phyloP scores from a whole-genome alignment of 2,888 invertebrate genomes.

The Drosophila neonasuta region DNA sequence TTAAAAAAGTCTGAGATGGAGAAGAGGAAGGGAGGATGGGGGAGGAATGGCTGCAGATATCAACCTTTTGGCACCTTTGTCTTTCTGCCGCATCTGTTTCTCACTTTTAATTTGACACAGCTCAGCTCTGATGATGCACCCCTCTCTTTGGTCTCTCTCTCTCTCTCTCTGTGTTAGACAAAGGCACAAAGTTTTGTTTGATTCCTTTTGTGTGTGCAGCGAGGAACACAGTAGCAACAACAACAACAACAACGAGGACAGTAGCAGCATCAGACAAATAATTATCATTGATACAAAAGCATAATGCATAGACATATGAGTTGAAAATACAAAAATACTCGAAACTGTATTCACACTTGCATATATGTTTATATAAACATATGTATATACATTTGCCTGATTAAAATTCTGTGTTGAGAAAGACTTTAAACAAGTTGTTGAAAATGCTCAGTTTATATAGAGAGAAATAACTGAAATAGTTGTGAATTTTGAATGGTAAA shows the following conservation, averaged over 20 bases:
- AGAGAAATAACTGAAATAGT: no score
- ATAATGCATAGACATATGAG: conserved; percentile 41
- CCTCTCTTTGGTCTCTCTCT: no score
- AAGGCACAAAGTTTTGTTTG: conserved; percentile 77
- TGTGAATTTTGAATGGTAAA: no score
- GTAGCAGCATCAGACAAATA: conserved; percentile 65
- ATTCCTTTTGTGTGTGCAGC: conserved; percentile 77
- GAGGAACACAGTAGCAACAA: conserved; percentile 39
- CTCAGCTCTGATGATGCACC: no score
- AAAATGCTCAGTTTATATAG: neutral
- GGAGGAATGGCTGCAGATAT: conserved; percentile 23
- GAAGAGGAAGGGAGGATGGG: no score
- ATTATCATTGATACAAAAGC: conserved; percentile 77
- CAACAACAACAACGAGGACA: conserved; percentile 25
- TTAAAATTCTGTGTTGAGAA: conserved; percentile 41
- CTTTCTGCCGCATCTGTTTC: conserved; percentile 67
- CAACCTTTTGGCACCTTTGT: conserved; percentile 77
- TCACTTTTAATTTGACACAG: conserved; percentile 78
- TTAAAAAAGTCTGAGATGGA: conserved; percentile 47
- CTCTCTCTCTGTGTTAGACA: conserved; percentile 41
- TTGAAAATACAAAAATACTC: conserved; percentile 27
- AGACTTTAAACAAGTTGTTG: neutral
- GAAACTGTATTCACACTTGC: conserved; percentile 25
- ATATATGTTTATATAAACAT: conserved; percentile 52
- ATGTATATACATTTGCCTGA: conserved; percentile 55